These are phyloP conservation scores for Operophtera brumata DNA, from an alignment of 2,888 invertebrate genomes.

Conservation along the genomic window DNA sequence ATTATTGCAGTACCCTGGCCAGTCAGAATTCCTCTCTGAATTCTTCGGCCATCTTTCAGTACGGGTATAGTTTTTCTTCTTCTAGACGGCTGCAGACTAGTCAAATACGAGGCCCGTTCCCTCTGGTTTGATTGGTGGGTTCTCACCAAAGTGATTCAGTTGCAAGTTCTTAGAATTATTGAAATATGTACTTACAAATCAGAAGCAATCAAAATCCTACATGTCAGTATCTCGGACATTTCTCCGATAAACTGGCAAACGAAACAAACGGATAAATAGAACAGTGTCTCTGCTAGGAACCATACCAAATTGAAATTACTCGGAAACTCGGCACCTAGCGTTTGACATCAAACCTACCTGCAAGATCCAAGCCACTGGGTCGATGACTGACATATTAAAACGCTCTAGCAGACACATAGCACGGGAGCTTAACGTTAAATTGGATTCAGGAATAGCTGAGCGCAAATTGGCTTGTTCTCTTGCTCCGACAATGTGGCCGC, in stretches of 20 bases:
- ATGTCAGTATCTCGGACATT: neutral
- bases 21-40: too few species aligned
- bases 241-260: neutral
- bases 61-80: too few species aligned
- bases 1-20: too few species aligned
- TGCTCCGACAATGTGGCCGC: constrained; percentile 44
- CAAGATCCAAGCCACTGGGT: constrained; percentile 11
- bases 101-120: too few species aligned
- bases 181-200: neutral
- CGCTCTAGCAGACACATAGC: constrained; percentile 21
- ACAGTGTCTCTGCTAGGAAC: constrained; percentile 5
- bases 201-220: neutral
- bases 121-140: too few species aligned
- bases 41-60: too few species aligned
- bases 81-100: too few species aligned
- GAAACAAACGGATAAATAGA: constrained; percentile 4
- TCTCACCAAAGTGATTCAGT: too few species aligned
- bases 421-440: constrained; percentile 41
- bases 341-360: constrained; percentile 17
- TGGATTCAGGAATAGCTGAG: constrained; percentile 46
- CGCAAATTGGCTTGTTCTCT: constrained; percentile 47
- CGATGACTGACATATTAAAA: constrained; percentile 33
- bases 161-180: too few species aligned
- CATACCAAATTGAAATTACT: constrained; percentile 25
- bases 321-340: constrained; percentile 18